Base-by-base conservation (phyloP, 2,797 vertebrate genomes). In the Hephaestus fuliginosus region DNA sequence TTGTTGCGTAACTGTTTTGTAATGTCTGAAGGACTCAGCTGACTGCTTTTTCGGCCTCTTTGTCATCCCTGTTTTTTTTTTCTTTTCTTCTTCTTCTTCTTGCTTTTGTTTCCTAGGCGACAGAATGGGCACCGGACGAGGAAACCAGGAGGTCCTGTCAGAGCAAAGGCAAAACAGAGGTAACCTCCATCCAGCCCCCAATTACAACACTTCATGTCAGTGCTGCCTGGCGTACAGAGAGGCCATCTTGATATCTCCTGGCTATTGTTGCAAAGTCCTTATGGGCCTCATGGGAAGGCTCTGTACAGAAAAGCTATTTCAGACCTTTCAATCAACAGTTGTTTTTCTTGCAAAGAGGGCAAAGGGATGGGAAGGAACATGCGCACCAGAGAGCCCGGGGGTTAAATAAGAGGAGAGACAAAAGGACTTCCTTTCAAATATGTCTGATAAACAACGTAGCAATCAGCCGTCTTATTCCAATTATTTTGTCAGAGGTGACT, bases 151-250 rank as follows among this genome's bases (percentile, higher is more conserved):
- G 96, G 94, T 99, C 98, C 92, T 99, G 98, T 97, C 98, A 98
- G 94, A 99, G 98, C 95, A 99, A 99, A 97, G 98, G 98, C 88
- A 99, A 99, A 96, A 97, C 97, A 4, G 97, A 99, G 97, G 98
- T 96, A 95, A 94, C 88, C 85, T 85, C 73, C 1, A 68, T 56
- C 73, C 76, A 65, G 41, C 80, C 75, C 84, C 90, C 87, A 89
- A 91, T 93, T 86, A 88, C 81, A 85, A 52, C 82, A 74, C 82
- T 87, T 84, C 73, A 67, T 88, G 84, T 86, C 83, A 82, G 88
- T n/a, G 33, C 71, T 63, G 80, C 64, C 68, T 5, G 80, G n/a
- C 70, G 44, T 15, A 39, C 78, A 57, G 74, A 67, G 65, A 79
- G 82, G 86, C 89, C 84, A 70, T 81, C 83, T 67, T 76, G 82